phyloP scores from a whole-genome alignment of 2,113 vertebrate genomes.

The Eonycteris spelaea region DNA sequence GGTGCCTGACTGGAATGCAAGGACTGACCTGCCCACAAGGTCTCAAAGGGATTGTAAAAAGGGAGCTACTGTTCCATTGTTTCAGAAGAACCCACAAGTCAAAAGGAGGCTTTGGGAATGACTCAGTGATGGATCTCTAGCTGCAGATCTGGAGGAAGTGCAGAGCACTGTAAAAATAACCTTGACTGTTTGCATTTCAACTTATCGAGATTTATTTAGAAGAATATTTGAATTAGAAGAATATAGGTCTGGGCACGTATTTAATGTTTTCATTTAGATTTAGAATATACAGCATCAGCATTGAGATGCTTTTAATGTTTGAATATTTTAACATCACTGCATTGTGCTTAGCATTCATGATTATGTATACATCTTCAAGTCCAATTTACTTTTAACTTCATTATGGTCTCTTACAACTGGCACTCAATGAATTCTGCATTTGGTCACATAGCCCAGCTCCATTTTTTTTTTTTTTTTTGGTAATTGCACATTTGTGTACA shows the following conservation, averaged over 20 bases:
- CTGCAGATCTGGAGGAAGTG: not conserved
- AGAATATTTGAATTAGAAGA: constrained; percentile 38
- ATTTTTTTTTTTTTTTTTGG: not conserved
- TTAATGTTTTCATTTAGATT: constrained; percentile 44
- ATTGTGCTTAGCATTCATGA: constrained; percentile 3
- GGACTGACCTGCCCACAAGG: not conserved
- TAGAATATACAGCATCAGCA: constrained; percentile 25
- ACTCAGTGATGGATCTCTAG: not conserved
- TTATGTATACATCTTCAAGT: not conserved
- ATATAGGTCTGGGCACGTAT: constrained; percentile 28
- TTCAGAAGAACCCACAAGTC: not conserved
- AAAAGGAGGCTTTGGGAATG: not conserved
- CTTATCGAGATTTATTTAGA: constrained; percentile 4
- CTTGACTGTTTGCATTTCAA: constrained; percentile 52
- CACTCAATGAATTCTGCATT: constrained; percentile 22
- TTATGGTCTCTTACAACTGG: not conserved
- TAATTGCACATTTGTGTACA: not conserved
- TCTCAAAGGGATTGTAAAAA: not conserved
- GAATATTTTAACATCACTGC: constrained; percentile 42
- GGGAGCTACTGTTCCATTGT: not conserved
- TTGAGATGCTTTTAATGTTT: constrained; percentile 25
- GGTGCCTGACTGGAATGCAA: not conserved
- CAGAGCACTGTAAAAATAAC: not conserved
- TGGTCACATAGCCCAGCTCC: not conserved
- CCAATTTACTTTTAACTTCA: constrained; percentile 38